phyloP scores from a whole-genome alignment of 2,113 vertebrate species.

The Chamaetylas fuelleborni region DNA sequence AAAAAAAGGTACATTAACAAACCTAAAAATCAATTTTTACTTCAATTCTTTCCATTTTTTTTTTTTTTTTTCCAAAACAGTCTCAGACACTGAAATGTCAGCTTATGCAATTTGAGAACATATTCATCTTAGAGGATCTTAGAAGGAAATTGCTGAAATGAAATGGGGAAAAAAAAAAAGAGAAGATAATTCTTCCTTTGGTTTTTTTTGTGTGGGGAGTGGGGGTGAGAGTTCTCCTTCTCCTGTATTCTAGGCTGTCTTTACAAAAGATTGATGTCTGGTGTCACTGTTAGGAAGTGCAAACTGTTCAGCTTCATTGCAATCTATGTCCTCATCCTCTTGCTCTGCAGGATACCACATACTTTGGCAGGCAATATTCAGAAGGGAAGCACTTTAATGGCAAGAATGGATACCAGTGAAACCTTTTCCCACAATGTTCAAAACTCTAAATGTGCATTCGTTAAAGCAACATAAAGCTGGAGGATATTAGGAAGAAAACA shows the following conservation, averaged over 20 bases:
- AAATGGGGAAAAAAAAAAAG: conserved; percentile 33
- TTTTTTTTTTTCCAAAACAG: background rate
- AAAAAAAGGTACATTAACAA: background rate
- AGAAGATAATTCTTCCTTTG: conserved; percentile 83
- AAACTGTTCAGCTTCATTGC: conserved; percentile 87
- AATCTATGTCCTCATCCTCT: conserved; percentile 84
- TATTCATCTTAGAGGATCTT: conserved; percentile 62
- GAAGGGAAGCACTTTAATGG: conserved; percentile 85
- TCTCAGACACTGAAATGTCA: conserved; percentile 18
- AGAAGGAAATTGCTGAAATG: conserved; percentile 56
- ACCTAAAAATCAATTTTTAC: background rate
- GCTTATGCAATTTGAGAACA: conserved; percentile 30
- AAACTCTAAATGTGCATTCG: conserved; percentile 59
- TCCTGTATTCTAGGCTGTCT: conserved; percentile 71
- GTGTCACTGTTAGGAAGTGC: conserved; percentile 90
- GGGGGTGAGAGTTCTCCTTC: conserved; percentile 61
- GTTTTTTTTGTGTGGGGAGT: conserved; percentile 27
- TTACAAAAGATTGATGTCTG: conserved; percentile 88
- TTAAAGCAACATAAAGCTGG: conserved; percentile 41
- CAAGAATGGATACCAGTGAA: conserved; percentile 84
- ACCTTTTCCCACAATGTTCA: conserved; percentile 76
- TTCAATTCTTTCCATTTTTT: background rate
- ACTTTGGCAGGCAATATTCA: conserved; percentile 86
- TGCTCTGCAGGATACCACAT: conserved; percentile 86
- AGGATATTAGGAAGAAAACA: conserved; percentile 40